Base-by-base conservation (phyloP, 2,888 invertebrate genomes). In the Catocala sponsa region DNA sequence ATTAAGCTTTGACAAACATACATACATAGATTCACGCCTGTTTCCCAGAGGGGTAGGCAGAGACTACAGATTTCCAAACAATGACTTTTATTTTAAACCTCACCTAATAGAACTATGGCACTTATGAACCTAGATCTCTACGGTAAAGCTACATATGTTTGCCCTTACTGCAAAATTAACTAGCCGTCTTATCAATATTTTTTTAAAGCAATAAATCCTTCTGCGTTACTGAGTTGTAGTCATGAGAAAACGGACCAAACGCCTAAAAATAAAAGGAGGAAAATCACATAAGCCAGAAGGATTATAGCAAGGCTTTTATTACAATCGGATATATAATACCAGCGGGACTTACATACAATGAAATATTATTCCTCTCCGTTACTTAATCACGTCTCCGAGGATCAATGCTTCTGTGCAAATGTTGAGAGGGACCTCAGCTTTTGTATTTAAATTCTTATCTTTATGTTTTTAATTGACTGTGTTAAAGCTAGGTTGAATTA, bases 341-440 rank as follows among this genome's bases (percentile, higher is more conserved):
- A 15, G 12, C n/a, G 59, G 48, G 59, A 59, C 15, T 15, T 9
- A 58, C 51, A 52, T 35, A 50, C 35, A 50, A 50, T 55, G 35
- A 43, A 49, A 42, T 65, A n/a, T 50, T 42, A 58, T 46, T 42
- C 44, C 12, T 55, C 15, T 43, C n/a, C 15, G 9, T 41, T 52
- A 44, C 11, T 35, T 65, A 52, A 65, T 59, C 55, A 59, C 43
- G n/a, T 53, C 65, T 65, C 13, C 12, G 50, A 50, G 50, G 50
- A 50, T 50, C 50, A 50, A 50, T 50, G 50, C 10, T 50, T 12
- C 13, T 38, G 50, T 50, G 12, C 50, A 13, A 50, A 50, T 48
- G 48, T 48, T 33, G 48, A 25, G n/a, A 47, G 47, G 44, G 47
- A 5, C 48, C 25, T n/a, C 48, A 48, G 25, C 48, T 48, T 32